These are phyloP conservation scores for Scaptomyza montana DNA, from an alignment of 1,140 invertebrate species.

Conservation along the genomic window DNA sequence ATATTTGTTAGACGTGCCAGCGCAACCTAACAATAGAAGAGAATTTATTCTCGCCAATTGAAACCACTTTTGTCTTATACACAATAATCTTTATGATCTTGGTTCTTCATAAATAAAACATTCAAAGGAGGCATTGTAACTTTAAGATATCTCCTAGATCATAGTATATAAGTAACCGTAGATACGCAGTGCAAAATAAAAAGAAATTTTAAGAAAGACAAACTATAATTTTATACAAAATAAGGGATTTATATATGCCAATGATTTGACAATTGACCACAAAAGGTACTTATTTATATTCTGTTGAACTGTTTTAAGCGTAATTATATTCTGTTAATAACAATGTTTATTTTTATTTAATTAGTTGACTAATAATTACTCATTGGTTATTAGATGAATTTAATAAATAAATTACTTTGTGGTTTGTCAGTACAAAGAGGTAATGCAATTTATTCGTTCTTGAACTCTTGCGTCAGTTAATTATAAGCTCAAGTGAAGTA, in stretches of 20 bases:
- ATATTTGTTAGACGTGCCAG: slow-evolving; percentile 35
- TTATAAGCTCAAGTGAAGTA: slow-evolving; percentile 2
- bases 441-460: slow-evolving; percentile 17
- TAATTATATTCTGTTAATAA: too few relatives aligned
- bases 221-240: neutral
- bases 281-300: neutral
- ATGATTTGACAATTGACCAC: too few relatives aligned
- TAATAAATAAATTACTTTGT: slow-evolving; percentile 17
- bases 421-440: slow-evolving; percentile 2
- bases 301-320: too few relatives aligned
- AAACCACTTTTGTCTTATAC: slow-evolving; percentile 70
- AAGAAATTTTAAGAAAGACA: neutral
- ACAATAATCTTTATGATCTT: slow-evolving; percentile 68
- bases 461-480: slow-evolving; percentile 6
- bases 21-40: slow-evolving; percentile 10
- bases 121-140: too few relatives aligned
- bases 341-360: neutral
- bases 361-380: neutral
- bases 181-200: neutral
- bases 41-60: slow-evolving; percentile 72
- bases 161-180: neutral
- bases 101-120: too few relatives aligned
- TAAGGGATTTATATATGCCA: neutral
- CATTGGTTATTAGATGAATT: neutral
- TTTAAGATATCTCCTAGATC: neutral